Base-by-base conservation (phyloP, 2,113 vertebrate genomes). In the Phoxinus phoxinus region DNA sequence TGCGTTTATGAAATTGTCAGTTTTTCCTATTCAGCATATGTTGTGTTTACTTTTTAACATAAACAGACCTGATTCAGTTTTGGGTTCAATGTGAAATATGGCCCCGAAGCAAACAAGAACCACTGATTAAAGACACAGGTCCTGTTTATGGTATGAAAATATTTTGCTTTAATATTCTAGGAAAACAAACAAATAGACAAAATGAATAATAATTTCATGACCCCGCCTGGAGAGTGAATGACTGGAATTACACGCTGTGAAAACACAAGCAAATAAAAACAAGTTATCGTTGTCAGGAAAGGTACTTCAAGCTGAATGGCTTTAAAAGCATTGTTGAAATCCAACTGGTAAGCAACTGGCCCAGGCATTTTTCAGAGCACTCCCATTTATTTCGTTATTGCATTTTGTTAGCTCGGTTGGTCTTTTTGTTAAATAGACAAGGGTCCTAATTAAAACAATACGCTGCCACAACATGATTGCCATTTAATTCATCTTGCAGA, bases 371-470 rank as follows among this genome's bases (percentile, higher is more conserved):
- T 25, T 69, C 19, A 15, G 30, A 41, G 65, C 61, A 19, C 30
- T 44, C 48, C 48, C 65, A 46, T 61, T 84, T 80, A 84, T 88
- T 84, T 35, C 35, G 79, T 74, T 84, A 84, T 80, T 86, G 53
- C 44, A 53, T 82, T 82, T 53, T 67, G 80, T 32, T 82, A 82
- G 44, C 80, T 88, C 67, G 84, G 69, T 65, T 84, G 4, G 59
- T 74, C 84, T 61, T 82, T 87, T 84, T 87, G 69, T 87, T 85
- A 65, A 67, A 78, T 88, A 84, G 76, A 86, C 75, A 75, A 83
- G 74, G 35, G 67, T 75, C 25, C 69, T 84, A 88, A 88, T 88
- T 86, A 86, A 88, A 84, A 85, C 85, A 82, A 80, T 85, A 69
- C 13, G 78, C 73, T 84, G 51, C 83, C 83, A 87, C 41, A 86